Evolutionary conservation across 2,888 invertebrate genomes (phyloP).

Genomic region (Penaeus monodon): DNA sequence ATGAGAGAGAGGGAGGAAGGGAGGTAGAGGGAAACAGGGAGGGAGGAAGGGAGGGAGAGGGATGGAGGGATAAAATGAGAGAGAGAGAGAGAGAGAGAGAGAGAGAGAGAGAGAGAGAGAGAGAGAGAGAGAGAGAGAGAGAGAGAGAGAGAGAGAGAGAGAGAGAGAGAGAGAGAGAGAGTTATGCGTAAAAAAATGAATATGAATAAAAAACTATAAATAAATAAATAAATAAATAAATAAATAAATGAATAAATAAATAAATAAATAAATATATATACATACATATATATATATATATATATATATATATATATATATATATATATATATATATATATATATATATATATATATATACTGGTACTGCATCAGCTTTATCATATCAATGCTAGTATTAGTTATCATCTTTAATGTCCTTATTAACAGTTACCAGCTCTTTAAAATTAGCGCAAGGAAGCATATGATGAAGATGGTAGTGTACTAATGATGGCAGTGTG

Average conservation of each 20-base stretch:
- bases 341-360: conserved; percentile 16
- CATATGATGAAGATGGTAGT: too few relatives aligned
- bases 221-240: too few relatives aligned
- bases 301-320: not conserved
- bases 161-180: conserved; percentile 7
- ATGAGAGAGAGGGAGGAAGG: not conserved
- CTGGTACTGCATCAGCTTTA: too few relatives aligned
- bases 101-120: not conserved
- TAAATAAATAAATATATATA: too few relatives aligned
- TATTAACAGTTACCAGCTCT: too few relatives aligned
- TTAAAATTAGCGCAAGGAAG: too few relatives aligned
- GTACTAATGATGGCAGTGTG: too few relatives aligned
- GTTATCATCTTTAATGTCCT: not conserved
- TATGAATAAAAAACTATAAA: too few relatives aligned
- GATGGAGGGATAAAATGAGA: not conserved
- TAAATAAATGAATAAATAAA: too few relatives aligned
- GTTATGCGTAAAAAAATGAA: too few relatives aligned
- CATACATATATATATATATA: not conserved
- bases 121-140: too few relatives aligned
- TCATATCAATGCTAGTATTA: not conserved
- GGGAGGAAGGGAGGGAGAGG: not conserved
- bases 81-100: not conserved
- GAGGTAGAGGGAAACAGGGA: not conserved
- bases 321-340: not conserved
- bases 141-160: conserved; percentile 13